These are phyloP conservation scores for Melanotaenia parkinsoni DNA, from an alignment of 2,797 vertebrate genomes.

Conservation along the genomic window DNA sequence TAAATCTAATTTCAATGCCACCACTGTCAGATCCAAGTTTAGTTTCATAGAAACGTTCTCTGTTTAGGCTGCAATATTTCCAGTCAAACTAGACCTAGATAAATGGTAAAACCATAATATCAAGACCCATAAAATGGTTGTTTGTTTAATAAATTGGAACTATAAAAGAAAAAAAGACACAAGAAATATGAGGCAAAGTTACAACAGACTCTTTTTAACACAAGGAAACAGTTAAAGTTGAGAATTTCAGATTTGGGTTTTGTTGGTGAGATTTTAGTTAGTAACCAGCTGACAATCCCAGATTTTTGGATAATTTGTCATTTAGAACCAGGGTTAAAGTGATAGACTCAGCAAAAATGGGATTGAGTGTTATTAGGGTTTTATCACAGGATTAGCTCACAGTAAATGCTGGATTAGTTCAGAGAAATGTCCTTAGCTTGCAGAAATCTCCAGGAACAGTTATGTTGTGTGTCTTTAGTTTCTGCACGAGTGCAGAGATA, in stretches of 20 bases:
- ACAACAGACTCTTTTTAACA: neutral
- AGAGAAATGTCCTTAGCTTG: conserved; percentile 32
- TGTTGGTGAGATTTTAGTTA: conserved; percentile 18
- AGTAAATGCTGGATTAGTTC: conserved; percentile 65
- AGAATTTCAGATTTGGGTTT: conserved; percentile 30
- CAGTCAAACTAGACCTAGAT: conserved; percentile 4
- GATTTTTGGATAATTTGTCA: conserved; percentile 24
- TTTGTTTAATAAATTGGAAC: neutral
- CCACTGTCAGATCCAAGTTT: conserved; percentile 28
- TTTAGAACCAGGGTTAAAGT: conserved; percentile 16
- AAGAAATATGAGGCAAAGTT: neutral
- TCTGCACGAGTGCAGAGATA: conserved; percentile 15
- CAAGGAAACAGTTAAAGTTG: conserved; percentile 35
- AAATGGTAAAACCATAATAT: conserved; percentile 19
- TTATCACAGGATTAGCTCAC: conserved; percentile 61
- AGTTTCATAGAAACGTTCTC: conserved; percentile 20
- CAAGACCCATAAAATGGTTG: neutral
- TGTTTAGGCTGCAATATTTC: conserved; percentile 12
- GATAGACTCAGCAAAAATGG: conserved; percentile 55
- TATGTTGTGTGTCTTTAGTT: conserved; percentile 3
- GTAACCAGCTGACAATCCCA: neutral
- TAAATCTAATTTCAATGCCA: conserved; percentile 50
- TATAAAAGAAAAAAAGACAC: no score
- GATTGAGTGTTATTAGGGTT: conserved; percentile 54
- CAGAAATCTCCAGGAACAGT: conserved; percentile 45